These are phyloP conservation scores for Drepana arcuata DNA, from an alignment of 1,140 invertebrate species.

Conservation along the genomic window DNA sequence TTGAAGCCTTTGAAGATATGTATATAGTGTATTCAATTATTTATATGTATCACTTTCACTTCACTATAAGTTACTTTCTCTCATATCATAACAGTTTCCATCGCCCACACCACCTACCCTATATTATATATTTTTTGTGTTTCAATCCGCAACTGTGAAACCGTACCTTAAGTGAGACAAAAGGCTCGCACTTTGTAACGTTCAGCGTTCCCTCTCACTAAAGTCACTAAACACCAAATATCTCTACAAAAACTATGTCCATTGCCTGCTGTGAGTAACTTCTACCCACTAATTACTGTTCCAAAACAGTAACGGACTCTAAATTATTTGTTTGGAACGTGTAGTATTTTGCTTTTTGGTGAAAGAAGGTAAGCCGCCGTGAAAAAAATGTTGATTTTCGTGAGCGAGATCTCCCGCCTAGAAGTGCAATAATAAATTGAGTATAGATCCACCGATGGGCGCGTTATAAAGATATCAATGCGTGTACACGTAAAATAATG, in stretches of 20 bases:
- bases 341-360: constrained; percentile 20
- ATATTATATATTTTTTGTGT: neutral
- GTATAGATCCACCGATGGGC: no score
- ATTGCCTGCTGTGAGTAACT: constrained; percentile 19
- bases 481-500: no score
- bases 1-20: no score
- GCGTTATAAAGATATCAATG: no score
- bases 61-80: no score
- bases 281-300: neutral
- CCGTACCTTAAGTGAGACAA: constrained; percentile 51
- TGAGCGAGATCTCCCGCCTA: constrained; percentile 35
- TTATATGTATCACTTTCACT: no score
- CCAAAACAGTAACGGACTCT: constrained; percentile 24
- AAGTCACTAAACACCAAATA: constrained; percentile 13
- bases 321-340: constrained; percentile 5
- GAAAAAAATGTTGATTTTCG: constrained; percentile 57
- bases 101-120: no score
- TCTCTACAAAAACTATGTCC: constrained; percentile 16
- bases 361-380: constrained; percentile 28
- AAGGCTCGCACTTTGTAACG: constrained; percentile 68
- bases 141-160: constrained; percentile 18
- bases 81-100: no score
- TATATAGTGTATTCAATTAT: no score
- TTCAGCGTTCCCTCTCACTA: constrained; percentile 53
- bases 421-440: constrained; percentile 49